These are phyloP conservation scores for Ceyx erithaca DNA, from an alignment of 2,797 vertebrate genomes.

Conservation along the genomic window DNA sequence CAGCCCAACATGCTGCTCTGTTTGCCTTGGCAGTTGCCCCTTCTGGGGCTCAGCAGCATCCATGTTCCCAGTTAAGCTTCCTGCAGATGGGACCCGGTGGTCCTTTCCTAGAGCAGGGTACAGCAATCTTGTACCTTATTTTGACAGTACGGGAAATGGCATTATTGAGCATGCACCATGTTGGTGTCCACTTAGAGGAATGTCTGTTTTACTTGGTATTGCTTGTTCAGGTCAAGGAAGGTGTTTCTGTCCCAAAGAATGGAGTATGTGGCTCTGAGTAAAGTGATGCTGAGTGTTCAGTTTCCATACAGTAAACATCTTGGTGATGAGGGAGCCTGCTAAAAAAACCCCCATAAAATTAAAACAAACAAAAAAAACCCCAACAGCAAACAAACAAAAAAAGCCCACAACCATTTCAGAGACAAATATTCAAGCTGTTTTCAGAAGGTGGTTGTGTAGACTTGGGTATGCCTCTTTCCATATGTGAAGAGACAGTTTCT, in stretches of 20 bases:
- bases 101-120: neutral
- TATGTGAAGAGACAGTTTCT: neutral
- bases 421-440: neutral
- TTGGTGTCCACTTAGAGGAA: neutral
- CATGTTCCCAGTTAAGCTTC: neutral
- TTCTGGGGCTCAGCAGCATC: accelerated
- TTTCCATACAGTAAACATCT: neutral
- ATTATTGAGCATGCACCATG: neutral
- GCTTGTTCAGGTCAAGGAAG: neutral
- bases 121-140: neutral
- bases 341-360: accelerated
- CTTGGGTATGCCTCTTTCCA: neutral
- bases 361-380: neutral
- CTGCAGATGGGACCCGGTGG: neutral
- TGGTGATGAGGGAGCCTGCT: neutral
- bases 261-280: neutral
- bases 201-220: neutral
- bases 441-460: neutral
- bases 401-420: neutral
- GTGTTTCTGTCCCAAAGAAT: neutral
- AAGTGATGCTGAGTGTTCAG: neutral
- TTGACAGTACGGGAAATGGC: neutral
- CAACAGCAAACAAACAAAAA: too few relatives aligned
- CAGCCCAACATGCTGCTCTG: accelerated
- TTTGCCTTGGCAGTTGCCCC: neutral